Percentiles rank a stretch among this genome's conserved stretches.
phyloP scores from a whole-genome alignment of 1,140 invertebrate species.

The Microplitis demolitor region DNA sequence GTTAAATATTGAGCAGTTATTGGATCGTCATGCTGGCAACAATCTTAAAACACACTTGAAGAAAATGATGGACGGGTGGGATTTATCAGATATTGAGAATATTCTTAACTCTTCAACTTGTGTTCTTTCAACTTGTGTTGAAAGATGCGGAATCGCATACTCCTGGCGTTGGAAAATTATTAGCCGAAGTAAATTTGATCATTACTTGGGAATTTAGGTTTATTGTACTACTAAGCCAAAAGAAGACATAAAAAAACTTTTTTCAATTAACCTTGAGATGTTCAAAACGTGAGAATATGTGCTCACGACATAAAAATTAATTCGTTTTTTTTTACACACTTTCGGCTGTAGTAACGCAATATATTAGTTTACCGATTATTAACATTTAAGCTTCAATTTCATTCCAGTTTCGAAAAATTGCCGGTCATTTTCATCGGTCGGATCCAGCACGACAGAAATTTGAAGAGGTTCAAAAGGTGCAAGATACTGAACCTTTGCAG shows the following conservation, averaged over 20 bases:
- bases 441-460: too few species aligned
- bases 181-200: neutral
- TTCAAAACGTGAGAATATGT: neutral
- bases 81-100: neutral
- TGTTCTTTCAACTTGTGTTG: slow-evolving; percentile 8
- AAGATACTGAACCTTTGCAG: too few species aligned
- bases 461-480: too few species aligned
- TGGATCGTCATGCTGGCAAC: slow-evolving; percentile 14
- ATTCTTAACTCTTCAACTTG: too few species aligned
- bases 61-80: slow-evolving; percentile 11
- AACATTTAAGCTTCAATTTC: neutral
- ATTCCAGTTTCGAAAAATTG: too few species aligned
- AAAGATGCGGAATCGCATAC: slow-evolving; percentile 3
- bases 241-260: neutral
- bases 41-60: slow-evolving; percentile 2
- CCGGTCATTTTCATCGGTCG: too few species aligned
- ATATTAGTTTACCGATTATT: slow-evolving; percentile 1
- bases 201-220: neutral
- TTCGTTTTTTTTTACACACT: neutral
- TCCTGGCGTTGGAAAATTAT: neutral
- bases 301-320: neutral
- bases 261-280: neutral
- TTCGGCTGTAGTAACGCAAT: neutral
- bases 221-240: neutral
- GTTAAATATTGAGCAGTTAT: neutral